Base-by-base conservation (phyloP, 1,140 invertebrate genomes). In the Drosophila lini region DNA sequence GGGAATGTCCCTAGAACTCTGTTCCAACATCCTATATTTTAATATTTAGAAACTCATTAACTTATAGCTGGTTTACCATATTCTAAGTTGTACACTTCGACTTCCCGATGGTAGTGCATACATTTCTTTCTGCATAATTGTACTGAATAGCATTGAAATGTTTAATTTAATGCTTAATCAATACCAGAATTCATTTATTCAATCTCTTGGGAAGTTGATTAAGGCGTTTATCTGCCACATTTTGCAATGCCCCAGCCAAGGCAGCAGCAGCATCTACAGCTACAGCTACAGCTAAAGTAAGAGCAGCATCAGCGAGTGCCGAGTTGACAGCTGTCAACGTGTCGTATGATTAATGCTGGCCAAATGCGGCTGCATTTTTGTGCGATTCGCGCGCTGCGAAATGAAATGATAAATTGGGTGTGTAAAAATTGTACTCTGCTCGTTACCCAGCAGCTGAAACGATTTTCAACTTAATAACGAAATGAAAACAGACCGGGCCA, bases 271-370 rank as follows among this genome's bases (percentile, higher is more conserved):
- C 57, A 16, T 42, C 36, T 55, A 31, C 40, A 16, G 47, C 36
- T 55, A 31, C 40, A 40, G 42, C 50, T 52, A 40, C 55, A 47
- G 34, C 38, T 19, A 38, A 41, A 60, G 25, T 36, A 47, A 48
- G 42, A 48, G 57, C 71, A 76, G 45, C 57, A 79, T 60, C 60
- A 47, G 36, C 64, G 57, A 70, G 16, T 22, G 59, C 45, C 57
- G 70, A 71, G 83, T 68, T 91, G 83, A 88, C 80, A 88, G 78
- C 78, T 85, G 89, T 91, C 89, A 91, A 85, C 78, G 67, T 80
- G 86, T 81, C 88, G 70, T 83, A 91, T 91, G 89, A 91, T 82
- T 91, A 91, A 91, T 91, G 83, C 69, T 70, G 68, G 55, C 64
- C 80, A 81, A 88, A 70, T 84, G 74, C 74, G 79, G 75, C 78